Evolutionary conservation across 2,888 invertebrate genomes (phyloP).

Genomic region (Sesia apiformis): DNA sequence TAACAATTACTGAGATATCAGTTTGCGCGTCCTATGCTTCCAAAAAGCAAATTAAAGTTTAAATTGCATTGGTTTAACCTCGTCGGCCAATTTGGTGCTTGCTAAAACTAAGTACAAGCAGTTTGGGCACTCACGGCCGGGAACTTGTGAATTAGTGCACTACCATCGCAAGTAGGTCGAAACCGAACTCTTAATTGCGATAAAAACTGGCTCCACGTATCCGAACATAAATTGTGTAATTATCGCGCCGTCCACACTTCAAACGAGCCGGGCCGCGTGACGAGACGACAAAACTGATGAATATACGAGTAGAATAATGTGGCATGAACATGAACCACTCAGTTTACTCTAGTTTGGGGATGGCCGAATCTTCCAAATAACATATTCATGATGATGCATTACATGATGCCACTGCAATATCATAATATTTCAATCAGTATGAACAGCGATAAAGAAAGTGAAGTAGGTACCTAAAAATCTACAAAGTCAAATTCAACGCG

Average conservation of each 20-base stretch:
- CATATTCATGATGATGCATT: no score
- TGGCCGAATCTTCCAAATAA: no score
- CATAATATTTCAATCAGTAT: no score
- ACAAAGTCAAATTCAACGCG: no score
- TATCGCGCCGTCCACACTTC: slow-evolving; percentile 47
- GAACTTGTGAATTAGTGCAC: slow-evolving; percentile 40
- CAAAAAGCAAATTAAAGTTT: slow-evolving; percentile 5
- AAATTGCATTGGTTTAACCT: slow-evolving; percentile 27
- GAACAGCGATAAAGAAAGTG: no score
- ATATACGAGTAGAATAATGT: background rate
- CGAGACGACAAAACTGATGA: slow-evolving; percentile 19
- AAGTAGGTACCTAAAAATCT: no score
- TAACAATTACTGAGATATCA: background rate
- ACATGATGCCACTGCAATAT: no score
- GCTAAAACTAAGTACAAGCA: slow-evolving; percentile 33
- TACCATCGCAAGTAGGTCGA: slow-evolving; percentile 9
- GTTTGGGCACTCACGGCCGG: slow-evolving; percentile 33
- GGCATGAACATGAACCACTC: no score
- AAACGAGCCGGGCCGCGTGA: slow-evolving; percentile 43
- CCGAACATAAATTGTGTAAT: slow-evolving; percentile 54
- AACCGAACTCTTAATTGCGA: slow-evolving; percentile 40
- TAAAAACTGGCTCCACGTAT: slow-evolving; percentile 43
- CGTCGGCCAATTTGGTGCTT: slow-evolving; percentile 32
- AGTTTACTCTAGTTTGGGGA: no score
- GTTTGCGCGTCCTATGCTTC: background rate